Conservation (phyloP, 2,888 invertebrate genomes). For the Nymphalis c-album region DNA sequence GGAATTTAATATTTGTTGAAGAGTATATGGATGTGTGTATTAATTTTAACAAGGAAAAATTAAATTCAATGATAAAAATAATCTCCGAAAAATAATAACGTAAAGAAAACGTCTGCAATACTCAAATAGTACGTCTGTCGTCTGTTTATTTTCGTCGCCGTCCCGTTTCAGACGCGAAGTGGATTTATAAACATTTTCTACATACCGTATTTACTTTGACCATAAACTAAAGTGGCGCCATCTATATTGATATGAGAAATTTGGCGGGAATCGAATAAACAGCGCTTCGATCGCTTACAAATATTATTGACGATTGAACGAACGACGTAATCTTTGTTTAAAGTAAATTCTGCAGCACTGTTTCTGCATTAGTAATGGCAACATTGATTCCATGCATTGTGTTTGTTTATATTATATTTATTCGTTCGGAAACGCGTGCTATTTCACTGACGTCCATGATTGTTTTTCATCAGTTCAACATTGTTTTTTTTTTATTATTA, state of each 20-base stretch:
- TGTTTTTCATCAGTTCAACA: too few species aligned
- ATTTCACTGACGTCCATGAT: slow-evolving; percentile 10
- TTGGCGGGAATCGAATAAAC: slow-evolving; percentile 26
- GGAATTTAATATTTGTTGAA: too few species aligned
- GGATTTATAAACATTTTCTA: slow-evolving; percentile 23
- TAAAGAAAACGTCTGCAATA: slow-evolving; percentile 18
- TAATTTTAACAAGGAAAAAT: too few species aligned
- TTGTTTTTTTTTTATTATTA: too few species aligned
- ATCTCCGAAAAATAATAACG: too few species aligned
- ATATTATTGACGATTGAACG: slow-evolving; percentile 12
- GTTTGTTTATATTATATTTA: background rate
- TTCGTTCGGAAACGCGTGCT: slow-evolving; percentile 9
- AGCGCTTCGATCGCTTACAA: slow-evolving; percentile 3
- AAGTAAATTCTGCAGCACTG: background rate
- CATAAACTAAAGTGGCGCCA: slow-evolving; percentile 35
- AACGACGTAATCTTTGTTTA: background rate
- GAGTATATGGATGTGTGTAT: too few species aligned
- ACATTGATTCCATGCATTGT: background rate
- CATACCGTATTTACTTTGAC: slow-evolving; percentile 25
- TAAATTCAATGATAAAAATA: too few species aligned
- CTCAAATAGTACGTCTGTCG: slow-evolving; percentile 34
- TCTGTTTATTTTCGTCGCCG: slow-evolving; percentile 43
- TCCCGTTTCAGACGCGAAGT: slow-evolving; percentile 30
- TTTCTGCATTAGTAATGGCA: background rate
- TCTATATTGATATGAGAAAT: slow-evolving; percentile 24